These are phyloP conservation scores for Aplochiton taeniatus DNA, from an alignment of 2,797 vertebrate genomes.

Conservation along the genomic window DNA sequence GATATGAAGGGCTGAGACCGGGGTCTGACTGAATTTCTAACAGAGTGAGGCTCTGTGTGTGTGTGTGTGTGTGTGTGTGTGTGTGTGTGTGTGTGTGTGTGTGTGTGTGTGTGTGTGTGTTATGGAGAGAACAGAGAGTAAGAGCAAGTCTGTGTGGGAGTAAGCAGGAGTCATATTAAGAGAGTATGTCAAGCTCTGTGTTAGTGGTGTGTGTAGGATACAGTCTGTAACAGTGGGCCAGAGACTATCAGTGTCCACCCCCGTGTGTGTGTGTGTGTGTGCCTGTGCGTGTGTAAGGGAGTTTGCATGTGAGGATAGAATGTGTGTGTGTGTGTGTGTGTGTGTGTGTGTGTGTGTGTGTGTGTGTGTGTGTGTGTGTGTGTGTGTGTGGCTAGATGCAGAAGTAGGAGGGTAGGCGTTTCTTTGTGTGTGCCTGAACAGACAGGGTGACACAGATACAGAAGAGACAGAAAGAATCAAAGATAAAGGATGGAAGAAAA, in stretches of 20 bases:
- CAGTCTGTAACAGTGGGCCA: constrained; percentile 51
- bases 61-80: neutral
- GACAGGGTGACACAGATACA: constrained; percentile 22
- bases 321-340: constrained; percentile 9
- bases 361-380: constrained; percentile 1
- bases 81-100: constrained; percentile 22
- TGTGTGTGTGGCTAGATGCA: constrained; percentile 2
- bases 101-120: neutral
- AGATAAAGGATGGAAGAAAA: constrained; percentile 14
- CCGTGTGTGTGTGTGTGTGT: constrained; percentile 37
- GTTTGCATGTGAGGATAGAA: neutral
- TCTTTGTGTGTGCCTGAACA: constrained; percentile 13
- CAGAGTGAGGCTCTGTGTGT: constrained; percentile 25
- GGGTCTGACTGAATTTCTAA: too few relatives aligned
- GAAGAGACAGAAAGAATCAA: constrained; percentile 23
- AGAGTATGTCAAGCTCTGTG: constrained; percentile 61
- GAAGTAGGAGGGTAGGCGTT: constrained; percentile 34
- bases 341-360: constrained; percentile 5
- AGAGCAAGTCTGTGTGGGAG: constrained; percentile 45
- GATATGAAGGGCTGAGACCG: constrained; percentile 16
- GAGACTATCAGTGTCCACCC: constrained; percentile 51
- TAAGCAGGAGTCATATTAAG: constrained; percentile 55
- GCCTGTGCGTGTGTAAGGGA: constrained; percentile 7
- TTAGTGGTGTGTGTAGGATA: constrained; percentile 63
- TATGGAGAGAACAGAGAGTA: constrained; percentile 26